A percentile compares a stretch with the other conserved stretches of the same genome.
phyloP scores from a whole-genome alignment of 2,797 vertebrate species.

The Chaunax sp. region DNA sequence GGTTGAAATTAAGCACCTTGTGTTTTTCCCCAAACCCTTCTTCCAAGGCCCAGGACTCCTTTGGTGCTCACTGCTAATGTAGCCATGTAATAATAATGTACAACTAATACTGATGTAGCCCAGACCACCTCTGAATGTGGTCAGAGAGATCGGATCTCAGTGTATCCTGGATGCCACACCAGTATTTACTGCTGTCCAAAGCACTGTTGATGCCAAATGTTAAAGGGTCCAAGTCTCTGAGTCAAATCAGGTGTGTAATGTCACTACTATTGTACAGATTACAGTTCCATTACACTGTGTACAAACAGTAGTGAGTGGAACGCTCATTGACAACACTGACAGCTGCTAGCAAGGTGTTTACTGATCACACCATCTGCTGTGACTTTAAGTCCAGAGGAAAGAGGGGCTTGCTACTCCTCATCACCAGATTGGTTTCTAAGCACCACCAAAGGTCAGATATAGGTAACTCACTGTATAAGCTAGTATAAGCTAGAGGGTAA shows the following conservation, averaged over 20 bases:
- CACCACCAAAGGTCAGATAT: slow-evolving; percentile 39
- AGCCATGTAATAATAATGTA: no score
- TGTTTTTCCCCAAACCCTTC: no score
- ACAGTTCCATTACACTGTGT: neutral
- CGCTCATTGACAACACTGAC: slow-evolving; percentile 45
- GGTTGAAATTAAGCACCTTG: slow-evolving; percentile 3
- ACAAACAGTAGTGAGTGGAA: slow-evolving; percentile 5
- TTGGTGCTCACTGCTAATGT: no score
- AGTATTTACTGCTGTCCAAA: no score
- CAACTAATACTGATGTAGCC: no score
- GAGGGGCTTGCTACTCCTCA: slow-evolving; percentile 36
- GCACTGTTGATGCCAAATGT: no score
- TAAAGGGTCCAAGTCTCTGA: neutral
- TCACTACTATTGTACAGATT: neutral
- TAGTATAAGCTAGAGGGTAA: slow-evolving; percentile 24
- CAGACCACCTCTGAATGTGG: no score
- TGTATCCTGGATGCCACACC: no score
- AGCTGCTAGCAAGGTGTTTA: slow-evolving; percentile 53
- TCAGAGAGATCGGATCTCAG: no score
- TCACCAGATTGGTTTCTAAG: slow-evolving; percentile 54
- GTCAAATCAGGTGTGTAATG: neutral
- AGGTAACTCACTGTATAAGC: slow-evolving; percentile 29
- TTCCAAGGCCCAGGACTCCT: no score
- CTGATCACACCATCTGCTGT: slow-evolving; percentile 60
- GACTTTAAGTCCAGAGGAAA: slow-evolving; percentile 38